Conservation (phyloP, 2,113 vertebrate genomes). For the Oxyruncus cristatus region DNA sequence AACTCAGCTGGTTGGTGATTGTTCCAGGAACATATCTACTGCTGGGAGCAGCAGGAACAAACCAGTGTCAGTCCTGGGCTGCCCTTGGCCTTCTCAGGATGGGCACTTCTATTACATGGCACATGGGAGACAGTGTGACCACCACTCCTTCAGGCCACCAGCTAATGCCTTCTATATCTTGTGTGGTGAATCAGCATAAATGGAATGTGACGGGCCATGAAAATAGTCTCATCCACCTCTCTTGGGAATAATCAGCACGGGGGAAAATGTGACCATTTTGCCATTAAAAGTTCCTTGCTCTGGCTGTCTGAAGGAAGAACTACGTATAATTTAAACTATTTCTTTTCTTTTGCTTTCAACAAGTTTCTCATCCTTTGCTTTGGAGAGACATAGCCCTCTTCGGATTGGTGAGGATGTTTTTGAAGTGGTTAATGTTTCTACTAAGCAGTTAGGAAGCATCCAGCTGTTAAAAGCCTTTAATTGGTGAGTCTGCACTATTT, state of each 20-base stretch:
- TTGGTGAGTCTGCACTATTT: background rate
- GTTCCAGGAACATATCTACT: background rate
- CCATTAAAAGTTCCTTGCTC: background rate
- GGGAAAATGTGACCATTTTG: background rate
- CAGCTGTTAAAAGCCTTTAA: slow-evolving; percentile 66
- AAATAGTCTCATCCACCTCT: background rate
- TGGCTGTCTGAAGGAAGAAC: background rate
- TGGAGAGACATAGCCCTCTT: background rate
- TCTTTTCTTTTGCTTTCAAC: background rate
- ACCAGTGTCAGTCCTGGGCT: background rate
- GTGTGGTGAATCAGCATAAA: background rate
- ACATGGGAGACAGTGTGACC: background rate
- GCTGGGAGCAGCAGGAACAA: background rate
- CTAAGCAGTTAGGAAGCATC: slow-evolving; percentile 25
- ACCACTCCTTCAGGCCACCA: background rate
- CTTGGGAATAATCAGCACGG: background rate
- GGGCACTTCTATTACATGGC: background rate
- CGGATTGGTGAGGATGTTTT: background rate
- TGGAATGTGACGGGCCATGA: background rate
- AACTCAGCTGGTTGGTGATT: background rate
- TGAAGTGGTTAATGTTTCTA: background rate
- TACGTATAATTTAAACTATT: background rate
- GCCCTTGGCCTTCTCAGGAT: background rate
- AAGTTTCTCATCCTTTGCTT: background rate
- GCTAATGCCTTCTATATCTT: fast-evolving